phyloP scores from a whole-genome alignment of 2,113 vertebrate species.

The Lophius piscatorius region DNA sequence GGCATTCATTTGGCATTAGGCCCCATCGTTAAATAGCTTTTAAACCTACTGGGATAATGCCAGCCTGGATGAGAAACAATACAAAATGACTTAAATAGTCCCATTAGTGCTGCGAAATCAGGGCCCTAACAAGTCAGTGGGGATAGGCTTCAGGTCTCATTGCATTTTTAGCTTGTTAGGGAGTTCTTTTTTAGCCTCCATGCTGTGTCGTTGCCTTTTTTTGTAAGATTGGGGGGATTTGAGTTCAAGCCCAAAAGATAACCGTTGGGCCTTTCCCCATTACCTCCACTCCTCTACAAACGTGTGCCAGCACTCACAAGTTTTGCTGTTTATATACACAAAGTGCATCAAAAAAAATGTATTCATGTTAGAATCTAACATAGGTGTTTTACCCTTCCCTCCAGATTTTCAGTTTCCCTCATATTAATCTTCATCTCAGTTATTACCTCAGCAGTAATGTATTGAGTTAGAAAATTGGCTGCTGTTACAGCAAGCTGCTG shows the following conservation, averaged over 20 bases:
- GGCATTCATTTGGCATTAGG: slow-evolving; percentile 69
- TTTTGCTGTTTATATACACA: background rate
- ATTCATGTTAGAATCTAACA: background rate
- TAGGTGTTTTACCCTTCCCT: background rate
- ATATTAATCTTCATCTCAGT: slow-evolving; percentile 15
- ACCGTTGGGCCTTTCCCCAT: background rate
- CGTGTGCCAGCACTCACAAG: background rate
- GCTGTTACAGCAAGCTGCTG: slow-evolving; percentile 7
- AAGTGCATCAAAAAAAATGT: background rate
- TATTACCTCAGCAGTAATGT: background rate
- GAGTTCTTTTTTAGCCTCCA: slow-evolving; percentile 60
- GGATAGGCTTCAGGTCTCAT: slow-evolving; percentile 69
- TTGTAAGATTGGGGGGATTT: slow-evolving; percentile 48
- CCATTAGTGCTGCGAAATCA: slow-evolving; percentile 73
- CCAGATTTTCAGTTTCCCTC: background rate
- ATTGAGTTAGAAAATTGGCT: slow-evolving; percentile 13
- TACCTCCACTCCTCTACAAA: slow-evolving; percentile 21
- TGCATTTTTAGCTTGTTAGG: slow-evolving; percentile 78
- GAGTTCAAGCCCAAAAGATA: slow-evolving; percentile 25
- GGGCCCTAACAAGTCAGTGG: slow-evolving; percentile 77
- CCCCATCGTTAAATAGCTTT: slow-evolving; percentile 65
- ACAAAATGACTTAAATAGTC: slow-evolving; percentile 77
- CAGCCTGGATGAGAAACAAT: slow-evolving; percentile 73
- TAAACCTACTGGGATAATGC: slow-evolving; percentile 66
- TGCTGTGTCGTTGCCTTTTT: slow-evolving; percentile 72